phyloP scores from a whole-genome alignment of 1,140 invertebrate genomes.

The Tachypleus tridentatus region DNA sequence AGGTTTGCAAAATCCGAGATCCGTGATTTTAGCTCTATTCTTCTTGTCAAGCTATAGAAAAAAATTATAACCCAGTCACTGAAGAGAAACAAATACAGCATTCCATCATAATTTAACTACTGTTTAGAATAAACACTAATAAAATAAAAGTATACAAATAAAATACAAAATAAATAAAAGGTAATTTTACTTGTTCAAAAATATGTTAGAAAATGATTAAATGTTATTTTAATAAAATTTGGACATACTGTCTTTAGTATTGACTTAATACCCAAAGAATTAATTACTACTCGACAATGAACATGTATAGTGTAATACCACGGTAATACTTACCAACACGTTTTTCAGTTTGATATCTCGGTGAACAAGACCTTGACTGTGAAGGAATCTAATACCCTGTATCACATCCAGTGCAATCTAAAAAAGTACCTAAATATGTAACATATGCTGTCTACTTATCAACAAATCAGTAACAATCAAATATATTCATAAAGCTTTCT shows the following conservation, averaged over 20 bases:
- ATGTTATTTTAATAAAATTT: too few relatives aligned
- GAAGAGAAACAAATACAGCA: not conserved
- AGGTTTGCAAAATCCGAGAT: slow-evolving; percentile 82
- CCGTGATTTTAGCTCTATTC: slow-evolving; percentile 68
- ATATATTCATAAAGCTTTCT: too few relatives aligned
- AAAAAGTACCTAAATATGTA: slow-evolving; percentile 24
- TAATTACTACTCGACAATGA: too few relatives aligned
- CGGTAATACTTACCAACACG: slow-evolving; percentile 49
- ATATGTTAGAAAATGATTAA: too few relatives aligned
- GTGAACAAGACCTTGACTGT: slow-evolving; percentile 70
- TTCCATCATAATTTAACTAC: not conserved
- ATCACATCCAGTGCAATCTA: slow-evolving; percentile 71
- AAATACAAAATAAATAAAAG: too few relatives aligned
- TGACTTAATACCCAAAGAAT: too few relatives aligned
- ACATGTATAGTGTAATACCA: too few relatives aligned
- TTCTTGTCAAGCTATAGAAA: slow-evolving; percentile 48
- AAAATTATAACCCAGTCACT: not conserved
- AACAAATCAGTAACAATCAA: not conserved
- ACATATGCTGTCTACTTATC: not conserved
- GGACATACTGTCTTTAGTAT: too few relatives aligned
- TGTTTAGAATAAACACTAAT: too few relatives aligned
- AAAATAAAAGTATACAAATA: too few relatives aligned
- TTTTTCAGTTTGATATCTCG: slow-evolving; percentile 85
- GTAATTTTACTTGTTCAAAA: too few relatives aligned
- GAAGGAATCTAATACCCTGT: slow-evolving; percentile 72